Conservation (phyloP, 2,888 invertebrate species). For the Deilephila porcellus region DNA sequence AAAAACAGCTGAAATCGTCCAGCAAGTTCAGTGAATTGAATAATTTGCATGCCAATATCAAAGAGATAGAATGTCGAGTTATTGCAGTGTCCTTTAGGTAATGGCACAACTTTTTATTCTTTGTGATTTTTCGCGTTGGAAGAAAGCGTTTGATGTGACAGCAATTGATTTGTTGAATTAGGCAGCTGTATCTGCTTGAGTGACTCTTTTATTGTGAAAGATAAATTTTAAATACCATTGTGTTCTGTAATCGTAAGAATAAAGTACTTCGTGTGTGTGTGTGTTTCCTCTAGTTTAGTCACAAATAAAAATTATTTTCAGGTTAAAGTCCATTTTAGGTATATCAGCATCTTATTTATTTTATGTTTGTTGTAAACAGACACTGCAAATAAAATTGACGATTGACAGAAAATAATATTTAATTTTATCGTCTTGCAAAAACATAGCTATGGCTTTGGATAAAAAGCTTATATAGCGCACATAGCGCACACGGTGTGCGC, state of each 20-base stretch:
- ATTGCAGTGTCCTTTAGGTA: constrained; percentile 9
- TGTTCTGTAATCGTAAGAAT: not conserved
- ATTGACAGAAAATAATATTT: no score
- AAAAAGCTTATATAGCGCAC: no score
- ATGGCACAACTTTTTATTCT: constrained; percentile 2
- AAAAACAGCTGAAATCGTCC: constrained; percentile 7
- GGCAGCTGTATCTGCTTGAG: not conserved
- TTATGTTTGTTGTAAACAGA: no score
- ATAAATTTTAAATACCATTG: not conserved
- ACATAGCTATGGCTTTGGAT: no score
- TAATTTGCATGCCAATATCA: constrained; percentile 20
- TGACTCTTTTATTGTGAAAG: no score
- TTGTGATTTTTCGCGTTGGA: not conserved
- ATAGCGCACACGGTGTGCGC: no score
- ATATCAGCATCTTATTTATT: no score
- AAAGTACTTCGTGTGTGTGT: not conserved
- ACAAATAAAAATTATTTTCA: no score
- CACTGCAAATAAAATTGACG: no score
- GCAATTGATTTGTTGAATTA: not conserved
- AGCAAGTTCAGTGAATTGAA: constrained; percentile 8
- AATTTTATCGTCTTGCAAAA: no score
- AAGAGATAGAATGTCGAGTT: constrained; percentile 19
- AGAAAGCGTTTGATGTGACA: not conserved
- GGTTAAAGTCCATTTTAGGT: no score
- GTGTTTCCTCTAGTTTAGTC: no score